These are phyloP conservation scores for Habroteleia sp. DNA, from an alignment of 2,888 invertebrate species.

Conservation along the genomic window DNA sequence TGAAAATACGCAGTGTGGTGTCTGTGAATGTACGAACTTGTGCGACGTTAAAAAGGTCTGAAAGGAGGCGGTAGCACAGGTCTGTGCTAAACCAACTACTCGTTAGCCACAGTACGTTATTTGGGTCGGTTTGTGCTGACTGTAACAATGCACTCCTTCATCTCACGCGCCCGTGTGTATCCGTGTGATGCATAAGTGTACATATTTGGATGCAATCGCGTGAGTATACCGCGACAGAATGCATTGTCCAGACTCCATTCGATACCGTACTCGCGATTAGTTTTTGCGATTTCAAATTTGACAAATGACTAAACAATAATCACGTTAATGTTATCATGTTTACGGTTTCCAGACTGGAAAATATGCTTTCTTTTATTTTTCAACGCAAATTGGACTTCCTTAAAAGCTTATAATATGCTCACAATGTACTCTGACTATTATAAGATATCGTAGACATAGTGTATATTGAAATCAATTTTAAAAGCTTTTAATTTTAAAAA, in stretches of 20 bases:
- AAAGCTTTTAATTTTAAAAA: too few species aligned
- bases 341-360: too few species aligned
- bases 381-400: too few species aligned
- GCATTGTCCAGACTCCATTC: conserved; percentile 28
- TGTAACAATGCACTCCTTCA: conserved; percentile 57
- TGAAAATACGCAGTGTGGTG: conserved; percentile 43
- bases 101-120: conserved; percentile 48
- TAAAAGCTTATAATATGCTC: too few species aligned
- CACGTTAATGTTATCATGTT: too few species aligned
- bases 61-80: conserved; percentile 44
- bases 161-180: conserved; percentile 10
- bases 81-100: conserved; percentile 37
- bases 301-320: conserved; percentile 44
- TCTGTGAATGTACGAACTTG: conserved; percentile 15
- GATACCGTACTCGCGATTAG: conserved; percentile 36
- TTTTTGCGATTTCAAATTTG: conserved; percentile 45
- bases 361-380: too few species aligned
- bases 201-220: conserved; percentile 28
- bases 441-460: too few species aligned
- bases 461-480: too few species aligned
- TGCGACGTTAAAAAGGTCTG: conserved; percentile 25
- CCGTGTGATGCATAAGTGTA: conserved; percentile 28
- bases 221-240: conserved; percentile 24
- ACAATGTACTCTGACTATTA: too few species aligned
- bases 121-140: conserved; percentile 51